Base-by-base conservation (phyloP, 2,888 invertebrate species). In the Cerastoderma edule region DNA sequence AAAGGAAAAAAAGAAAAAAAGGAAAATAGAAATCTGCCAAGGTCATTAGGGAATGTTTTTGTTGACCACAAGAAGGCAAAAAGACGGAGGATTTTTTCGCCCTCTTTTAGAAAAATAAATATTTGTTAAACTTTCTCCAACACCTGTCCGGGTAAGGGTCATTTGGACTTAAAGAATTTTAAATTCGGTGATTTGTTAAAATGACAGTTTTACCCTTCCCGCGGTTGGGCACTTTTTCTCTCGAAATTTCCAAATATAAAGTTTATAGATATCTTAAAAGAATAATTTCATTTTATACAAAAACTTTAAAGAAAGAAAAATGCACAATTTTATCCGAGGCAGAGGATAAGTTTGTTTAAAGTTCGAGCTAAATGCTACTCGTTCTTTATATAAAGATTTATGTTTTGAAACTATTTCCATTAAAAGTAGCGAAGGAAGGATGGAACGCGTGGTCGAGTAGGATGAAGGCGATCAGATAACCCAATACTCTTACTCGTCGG, bases 91-190 rank as follows among this genome's bases (percentile, higher is more conserved):
- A 2, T 53, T 53, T 27, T 10, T 27, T 53, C 53, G 53, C 53
- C 33, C 33, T 60, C n/a, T 33, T 60, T 6, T 19, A 1, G 35
- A 39, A 60, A 60, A 39, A 60, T 60, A 60, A 60, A 60, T 60
- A 60, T 60, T 60, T 60, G 60, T 60, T 33, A 63, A 39, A 67
- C 53, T 28, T 19, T 2, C 22, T 27, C 35, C 64, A 65, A 60
- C 80, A 80, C 76, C 80, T 76, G 80, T 80, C 76, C 50, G 56
- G 24, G 50, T n/a, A 60, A 48, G 54, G 76, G 76, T 67, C 73
- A 76, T 67, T 68, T 68, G 44, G 32, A 35, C 35, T 28, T 22
- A 44, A 63, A 56, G 30, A 32, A 32, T 66, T 54, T 24, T 63
- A 69, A 69, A 28, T 39, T 19, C 8, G 64, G 72, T 72, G 67